phyloP scores from a whole-genome alignment of 1,140 invertebrate species.

The Sitophilus oryzae region DNA sequence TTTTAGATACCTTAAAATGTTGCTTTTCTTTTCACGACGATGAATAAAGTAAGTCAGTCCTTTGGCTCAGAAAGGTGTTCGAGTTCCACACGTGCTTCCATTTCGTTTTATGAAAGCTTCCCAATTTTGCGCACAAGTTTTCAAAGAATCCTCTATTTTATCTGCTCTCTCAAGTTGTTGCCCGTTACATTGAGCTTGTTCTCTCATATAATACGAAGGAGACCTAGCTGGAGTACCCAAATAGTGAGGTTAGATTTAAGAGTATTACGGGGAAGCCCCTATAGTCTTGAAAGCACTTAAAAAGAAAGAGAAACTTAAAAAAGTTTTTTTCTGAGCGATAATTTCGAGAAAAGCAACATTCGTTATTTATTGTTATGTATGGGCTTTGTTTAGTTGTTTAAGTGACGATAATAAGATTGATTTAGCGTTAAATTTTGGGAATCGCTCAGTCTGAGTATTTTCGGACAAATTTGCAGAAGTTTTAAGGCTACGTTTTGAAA shows the following conservation, averaged over 20 bases:
- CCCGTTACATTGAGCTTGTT: too few species aligned
- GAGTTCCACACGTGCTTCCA: background rate
- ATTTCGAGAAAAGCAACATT: too few species aligned
- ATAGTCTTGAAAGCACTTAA: background rate
- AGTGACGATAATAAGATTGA: slow-evolving; percentile 5
- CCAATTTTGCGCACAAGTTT: background rate
- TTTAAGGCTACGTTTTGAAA: background rate
- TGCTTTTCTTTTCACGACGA: background rate
- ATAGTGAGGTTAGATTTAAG: too few species aligned
- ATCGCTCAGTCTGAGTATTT: background rate
- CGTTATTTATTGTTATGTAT: slow-evolving; percentile 9
- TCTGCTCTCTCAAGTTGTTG: too few species aligned
- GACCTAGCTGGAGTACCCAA: too few species aligned
- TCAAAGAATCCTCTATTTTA: too few species aligned
- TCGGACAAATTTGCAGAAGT: background rate
- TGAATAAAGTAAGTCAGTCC: background rate
- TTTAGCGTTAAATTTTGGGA: background rate
- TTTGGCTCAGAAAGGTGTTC: too few species aligned
- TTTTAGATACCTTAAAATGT: background rate
- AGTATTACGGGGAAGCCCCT: too few species aligned
- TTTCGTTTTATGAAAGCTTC: background rate
- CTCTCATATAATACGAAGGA: too few species aligned
- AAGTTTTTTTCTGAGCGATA: background rate
- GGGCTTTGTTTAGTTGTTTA: slow-evolving; percentile 11
- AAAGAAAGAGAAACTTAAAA: background rate